A percentile compares a stretch with the other conserved stretches of the same genome.
These are phyloP conservation scores for Argentina silus DNA, from an alignment of 2,797 vertebrate genomes.

Conservation along the genomic window DNA sequence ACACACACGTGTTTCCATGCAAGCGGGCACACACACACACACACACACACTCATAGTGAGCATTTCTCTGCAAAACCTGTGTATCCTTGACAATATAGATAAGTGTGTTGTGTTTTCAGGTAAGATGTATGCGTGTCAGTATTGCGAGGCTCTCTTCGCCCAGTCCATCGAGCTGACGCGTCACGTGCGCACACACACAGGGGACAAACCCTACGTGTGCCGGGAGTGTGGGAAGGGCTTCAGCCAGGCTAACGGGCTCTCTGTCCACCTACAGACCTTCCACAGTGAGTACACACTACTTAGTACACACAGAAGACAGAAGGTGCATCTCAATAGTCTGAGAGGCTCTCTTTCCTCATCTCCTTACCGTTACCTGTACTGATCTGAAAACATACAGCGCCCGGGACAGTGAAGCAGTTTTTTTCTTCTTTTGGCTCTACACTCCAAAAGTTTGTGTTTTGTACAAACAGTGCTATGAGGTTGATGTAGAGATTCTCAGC, in stretches of 20 bases:
- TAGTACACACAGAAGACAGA: too few relatives aligned
- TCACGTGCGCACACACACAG: constrained; percentile 88
- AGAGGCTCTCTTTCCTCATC: too few relatives aligned
- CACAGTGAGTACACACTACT: constrained; percentile 80
- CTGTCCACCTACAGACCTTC: constrained; percentile 87
- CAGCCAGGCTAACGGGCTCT: constrained; percentile 89
- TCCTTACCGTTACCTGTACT: too few relatives aligned
- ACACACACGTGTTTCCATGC: neutral
- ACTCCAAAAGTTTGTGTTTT: too few relatives aligned
- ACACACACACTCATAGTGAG: neutral
- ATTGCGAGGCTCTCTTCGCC: constrained; percentile 87
- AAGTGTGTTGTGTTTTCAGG: constrained; percentile 68
- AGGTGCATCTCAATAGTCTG: too few relatives aligned
- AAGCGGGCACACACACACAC: constrained; percentile 7
- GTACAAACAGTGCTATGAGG: too few relatives aligned
- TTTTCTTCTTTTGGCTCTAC: too few relatives aligned
- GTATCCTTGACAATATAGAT: neutral
- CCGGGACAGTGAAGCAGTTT: too few relatives aligned
- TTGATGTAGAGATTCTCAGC: too few relatives aligned
- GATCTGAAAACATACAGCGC: too few relatives aligned
- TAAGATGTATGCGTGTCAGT: constrained; percentile 92
- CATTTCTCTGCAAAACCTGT: neutral
- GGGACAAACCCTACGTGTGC: constrained; percentile 90
- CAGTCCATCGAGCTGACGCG: constrained; percentile 90
- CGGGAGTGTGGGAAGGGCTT: constrained; percentile 91